These are phyloP conservation scores for Steatocranus sp. DNA, from an alignment of 2,797 vertebrate species.

Conservation along the genomic window DNA sequence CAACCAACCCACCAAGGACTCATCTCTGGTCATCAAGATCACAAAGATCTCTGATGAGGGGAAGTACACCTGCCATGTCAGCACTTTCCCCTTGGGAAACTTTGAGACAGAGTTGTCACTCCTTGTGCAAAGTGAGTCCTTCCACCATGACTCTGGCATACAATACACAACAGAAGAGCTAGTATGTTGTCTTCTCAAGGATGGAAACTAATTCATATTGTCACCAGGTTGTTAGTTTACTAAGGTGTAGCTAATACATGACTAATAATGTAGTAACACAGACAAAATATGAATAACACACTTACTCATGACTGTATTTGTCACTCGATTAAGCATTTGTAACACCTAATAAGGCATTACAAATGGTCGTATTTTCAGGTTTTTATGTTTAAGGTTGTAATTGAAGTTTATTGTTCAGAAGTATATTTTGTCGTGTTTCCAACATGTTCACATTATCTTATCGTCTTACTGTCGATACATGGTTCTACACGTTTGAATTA, in stretches of 20 bases:
- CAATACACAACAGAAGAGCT: background rate
- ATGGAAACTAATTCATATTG: background rate
- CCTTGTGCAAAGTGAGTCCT: conserved; percentile 74
- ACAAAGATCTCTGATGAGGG: conserved; percentile 78
- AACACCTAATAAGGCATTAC: background rate
- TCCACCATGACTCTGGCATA: background rate
- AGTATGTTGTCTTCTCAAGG: background rate
- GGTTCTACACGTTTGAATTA: background rate
- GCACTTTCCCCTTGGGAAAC: conserved; percentile 81
- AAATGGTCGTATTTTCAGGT: background rate
- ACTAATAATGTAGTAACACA: background rate
- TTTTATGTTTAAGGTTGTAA: fast-evolving
- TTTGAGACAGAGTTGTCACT: conserved; percentile 77
- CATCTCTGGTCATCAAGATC: conserved; percentile 66
- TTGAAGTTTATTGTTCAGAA: background rate
- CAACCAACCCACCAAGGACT: conserved; percentile 58
- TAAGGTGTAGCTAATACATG: background rate
- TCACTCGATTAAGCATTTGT: background rate
- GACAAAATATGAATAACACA: background rate
- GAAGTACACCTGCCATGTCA: conserved; percentile 78
- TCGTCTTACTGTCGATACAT: background rate
- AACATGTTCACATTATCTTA: background rate
- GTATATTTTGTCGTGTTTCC: background rate
- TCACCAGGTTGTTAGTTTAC: background rate
- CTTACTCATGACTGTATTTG: background rate